Evolutionary conservation across 2,113 vertebrate species (phyloP), one percentile per base, ranked within the genome.

Genomic region (Odontesthes bonariensis): DNA sequence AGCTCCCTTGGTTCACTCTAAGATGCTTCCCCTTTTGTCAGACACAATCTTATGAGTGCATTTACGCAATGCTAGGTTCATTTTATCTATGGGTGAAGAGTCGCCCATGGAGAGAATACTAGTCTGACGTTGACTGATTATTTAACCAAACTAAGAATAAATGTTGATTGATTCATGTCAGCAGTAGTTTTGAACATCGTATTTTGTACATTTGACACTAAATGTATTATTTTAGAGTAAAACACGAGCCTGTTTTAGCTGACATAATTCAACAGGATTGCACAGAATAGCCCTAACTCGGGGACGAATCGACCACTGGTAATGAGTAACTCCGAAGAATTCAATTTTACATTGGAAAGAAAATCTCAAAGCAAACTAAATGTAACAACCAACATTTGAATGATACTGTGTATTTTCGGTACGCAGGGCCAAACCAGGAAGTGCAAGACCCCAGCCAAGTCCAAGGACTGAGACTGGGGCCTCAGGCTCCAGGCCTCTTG

Each of bases 401-500:
- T 59, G 13, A 63, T 3, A n/a, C 8, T 5, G 8, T 77, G 27
- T 55, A 7, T 57, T 68, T 82, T 70, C 31, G 78, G 13, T 52
- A 42, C 55, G 61, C 69, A 90, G 89, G 47, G 60, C 40, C 23
- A 52, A 32, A 73, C 57, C 55, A 76, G 60, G 73, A 82, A 40
- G 71, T 77, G 19, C 57, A 69, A 6, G 61, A 32, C 4, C 0
- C 17, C 8, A 69, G 38, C 46, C 68, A 49, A 16, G 35, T 32
- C 70, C 73, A 63, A 59, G 46, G 31, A 23, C 63, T 76, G 75
- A 79, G 56, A 35, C 73, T 0, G 0, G 82, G 82, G 1, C 66
- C 76, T 62, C 75, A 40, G 5, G 40, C 55, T 0, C n/a, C 51
- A 8, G 90, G 92, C 31, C 69, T 94, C 5, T 54, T 13, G 0